Base-by-base conservation (phyloP, 2,888 invertebrate species). In the Cantharis rustica region DNA sequence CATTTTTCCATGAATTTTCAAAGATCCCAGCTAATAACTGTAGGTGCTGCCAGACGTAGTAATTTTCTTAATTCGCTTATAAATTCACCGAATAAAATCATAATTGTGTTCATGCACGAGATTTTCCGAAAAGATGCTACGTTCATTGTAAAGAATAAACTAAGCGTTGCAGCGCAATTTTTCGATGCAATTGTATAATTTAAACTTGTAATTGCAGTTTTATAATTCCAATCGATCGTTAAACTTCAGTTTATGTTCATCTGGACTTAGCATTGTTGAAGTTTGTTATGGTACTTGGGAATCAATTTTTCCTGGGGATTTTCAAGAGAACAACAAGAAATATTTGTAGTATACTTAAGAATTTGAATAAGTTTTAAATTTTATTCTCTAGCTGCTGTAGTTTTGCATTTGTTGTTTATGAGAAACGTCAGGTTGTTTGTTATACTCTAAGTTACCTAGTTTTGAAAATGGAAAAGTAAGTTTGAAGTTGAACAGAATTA, bases 21-120 rank as follows among this genome's bases (percentile, higher is more conserved):
- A 82, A 81, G 81, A 82, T 81, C 83, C 9, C 9, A 82, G 83
- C 82, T 83, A 84, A 83, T 82, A 68, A 20, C 20, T 2, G n/a
- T 47, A 2, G 1, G 69, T 70, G 80, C 80, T 74, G 81, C 79
- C 83, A 84, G 83, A 82, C 83, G 82, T 81, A 80, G 82, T 83
- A 83, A 84, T 84, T 84, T 84, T 83, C 84, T 83, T 84, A 85
- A 85, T 84, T 85, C 82, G 80, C 81, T 80, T 82, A 82, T 84
- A 84, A 85, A 84, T 84, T 83, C 81, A 80, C 73, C 81, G 83
- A 84, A 84, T 84, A 83, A 84, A 82, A 81, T 83, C 81, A 81
- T 85, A 85, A 85, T 85, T 84, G 83, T 82, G 83, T 79, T 84
- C 80, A 81, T 84, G 83, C 83, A 84, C 83, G 84, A 81, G 82